A percentile compares a stretch with the other conserved stretches of the same genome.
Conservation (phyloP, 2,113 vertebrate species). For the Oryzias curvinotus region DNA sequence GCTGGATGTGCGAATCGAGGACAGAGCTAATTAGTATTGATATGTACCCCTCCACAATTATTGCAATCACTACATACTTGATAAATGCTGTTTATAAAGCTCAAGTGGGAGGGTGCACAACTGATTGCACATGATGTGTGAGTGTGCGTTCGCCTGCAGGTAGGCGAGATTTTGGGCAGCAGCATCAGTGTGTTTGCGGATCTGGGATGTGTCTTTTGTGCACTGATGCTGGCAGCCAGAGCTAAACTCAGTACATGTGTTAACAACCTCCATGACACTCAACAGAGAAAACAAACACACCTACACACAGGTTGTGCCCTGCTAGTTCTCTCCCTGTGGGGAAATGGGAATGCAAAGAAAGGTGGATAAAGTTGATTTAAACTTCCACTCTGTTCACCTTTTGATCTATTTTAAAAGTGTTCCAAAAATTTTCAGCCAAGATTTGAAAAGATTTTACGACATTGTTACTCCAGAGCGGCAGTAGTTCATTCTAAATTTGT, state of each 20-base stretch:
- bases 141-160: slow-evolving; percentile 19
- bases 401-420: too few species aligned
- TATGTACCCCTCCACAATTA: slow-evolving; percentile 46
- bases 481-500: too few species aligned
- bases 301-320: slow-evolving; percentile 10
- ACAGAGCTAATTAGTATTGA: slow-evolving; percentile 56
- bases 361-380: slow-evolving; percentile 24
- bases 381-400: not conserved
- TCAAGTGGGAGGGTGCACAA: slow-evolving; percentile 22
- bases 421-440: too few species aligned
- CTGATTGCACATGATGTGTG: slow-evolving; percentile 4
- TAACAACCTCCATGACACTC: slow-evolving; percentile 59
- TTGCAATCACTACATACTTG: slow-evolving; percentile 46
- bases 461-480: too few species aligned
- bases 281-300: slow-evolving; percentile 40
- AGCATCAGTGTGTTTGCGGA: slow-evolving; percentile 15
- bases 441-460: too few species aligned
- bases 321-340: slow-evolving; percentile 2
- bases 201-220: slow-evolving; percentile 37
- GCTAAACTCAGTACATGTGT: slow-evolving; percentile 46
- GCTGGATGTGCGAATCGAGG: slow-evolving; percentile 28
- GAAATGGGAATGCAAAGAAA: not conserved
- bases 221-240: slow-evolving; percentile 47
- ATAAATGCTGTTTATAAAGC: slow-evolving; percentile 47
- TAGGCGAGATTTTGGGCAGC: slow-evolving; percentile 29